Evolutionary conservation across 2,797 vertebrate species (phyloP).

Genomic region (Galagoides demidoff): DNA sequence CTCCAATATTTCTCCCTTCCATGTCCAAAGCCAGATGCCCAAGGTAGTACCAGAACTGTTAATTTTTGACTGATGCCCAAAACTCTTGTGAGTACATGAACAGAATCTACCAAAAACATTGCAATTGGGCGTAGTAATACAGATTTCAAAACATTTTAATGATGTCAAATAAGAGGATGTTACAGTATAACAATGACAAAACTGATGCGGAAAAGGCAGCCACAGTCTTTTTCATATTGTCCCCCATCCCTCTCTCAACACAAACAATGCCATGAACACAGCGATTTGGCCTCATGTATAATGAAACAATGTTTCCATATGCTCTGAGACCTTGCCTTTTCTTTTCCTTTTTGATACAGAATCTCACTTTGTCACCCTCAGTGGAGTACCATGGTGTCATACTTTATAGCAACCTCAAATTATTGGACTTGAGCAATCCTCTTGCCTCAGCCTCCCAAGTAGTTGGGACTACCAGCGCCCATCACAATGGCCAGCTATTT

Average conservation of each 20-base stretch:
- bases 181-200: rapidly evolving
- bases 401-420: too few species aligned
- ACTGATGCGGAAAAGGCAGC: rapidly evolving
- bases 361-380: too few species aligned
- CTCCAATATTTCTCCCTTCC: neutral
- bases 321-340: neutral
- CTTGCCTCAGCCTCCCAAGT: too few species aligned
- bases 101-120: neutral
- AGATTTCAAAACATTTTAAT: neutral
- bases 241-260: neutral
- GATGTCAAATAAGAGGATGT: rapidly evolving
- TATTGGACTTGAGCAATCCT: too few species aligned
- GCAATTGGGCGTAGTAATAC: neutral
- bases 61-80: neutral
- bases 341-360: too few species aligned
- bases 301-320: rapidly evolving
- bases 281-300: rapidly evolving
- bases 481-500: too few species aligned
- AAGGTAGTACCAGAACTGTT: neutral
- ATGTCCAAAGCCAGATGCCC: neutral
- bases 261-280: rapidly evolving
- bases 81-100: rapidly evolving
- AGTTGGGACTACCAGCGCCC: too few species aligned
- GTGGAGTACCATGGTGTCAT: too few species aligned
- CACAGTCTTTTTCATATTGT: neutral